Evolutionary conservation across 2,797 vertebrate species (phyloP).

Genomic region (Mionectes olivaceus): DNA sequence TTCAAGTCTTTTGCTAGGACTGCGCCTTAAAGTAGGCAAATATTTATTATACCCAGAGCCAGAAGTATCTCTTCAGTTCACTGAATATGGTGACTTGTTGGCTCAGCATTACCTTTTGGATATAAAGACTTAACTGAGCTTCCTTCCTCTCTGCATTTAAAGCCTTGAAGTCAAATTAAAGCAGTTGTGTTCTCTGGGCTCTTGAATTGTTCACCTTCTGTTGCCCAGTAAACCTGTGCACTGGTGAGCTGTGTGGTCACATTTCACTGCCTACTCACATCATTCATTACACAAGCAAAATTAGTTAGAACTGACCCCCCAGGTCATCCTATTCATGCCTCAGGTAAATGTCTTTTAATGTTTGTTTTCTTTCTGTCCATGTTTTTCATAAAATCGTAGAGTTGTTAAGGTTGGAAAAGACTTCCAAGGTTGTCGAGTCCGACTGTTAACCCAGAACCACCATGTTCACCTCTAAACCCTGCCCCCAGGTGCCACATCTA

Average conservation of each 20-base stretch:
- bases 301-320: not conserved
- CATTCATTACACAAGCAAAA: not conserved
- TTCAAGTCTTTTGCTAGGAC: not conserved
- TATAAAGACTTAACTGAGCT: not conserved
- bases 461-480: not conserved
- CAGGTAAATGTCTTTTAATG: not conserved
- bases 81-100: not conserved
- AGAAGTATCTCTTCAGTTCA: not conserved
- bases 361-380: not conserved
- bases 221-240: not conserved
- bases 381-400: not conserved
- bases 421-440: not conserved
- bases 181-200: not conserved
- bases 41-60: not conserved
- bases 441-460: too few relatives aligned
- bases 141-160: not conserved
- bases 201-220: not conserved
- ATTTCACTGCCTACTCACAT: not conserved
- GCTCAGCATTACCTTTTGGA: not conserved
- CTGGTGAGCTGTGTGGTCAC: not conserved
- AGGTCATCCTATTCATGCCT: not conserved
- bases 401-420: not conserved
- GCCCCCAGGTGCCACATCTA: not conserved
- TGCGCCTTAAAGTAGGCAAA: not conserved
- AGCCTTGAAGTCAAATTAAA: not conserved